Evolutionary conservation across 2,888 invertebrate species (phyloP).

Genomic region (Drosophila anceps): DNA sequence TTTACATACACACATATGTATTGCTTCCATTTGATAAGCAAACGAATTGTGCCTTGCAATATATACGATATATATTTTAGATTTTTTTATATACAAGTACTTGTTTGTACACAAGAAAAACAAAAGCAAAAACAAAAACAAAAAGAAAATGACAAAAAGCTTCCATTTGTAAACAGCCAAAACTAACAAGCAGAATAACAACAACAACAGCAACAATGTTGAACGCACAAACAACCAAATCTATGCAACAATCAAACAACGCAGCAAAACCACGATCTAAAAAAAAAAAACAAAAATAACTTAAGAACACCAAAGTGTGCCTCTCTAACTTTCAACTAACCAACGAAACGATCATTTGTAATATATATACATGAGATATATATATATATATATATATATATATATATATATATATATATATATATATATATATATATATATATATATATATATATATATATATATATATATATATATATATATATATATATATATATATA

Average conservation of each 20-base stretch:
- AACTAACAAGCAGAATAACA: constrained; percentile 23
- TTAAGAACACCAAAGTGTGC: constrained; percentile 48
- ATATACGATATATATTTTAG: constrained; percentile 33
- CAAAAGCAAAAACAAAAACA: neutral
- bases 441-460: neutral
- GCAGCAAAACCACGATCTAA: constrained; percentile 11
- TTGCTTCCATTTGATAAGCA: constrained; percentile 41
- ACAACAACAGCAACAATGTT: constrained; percentile 8
- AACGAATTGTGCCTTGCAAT: constrained; percentile 73
- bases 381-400: neutral
- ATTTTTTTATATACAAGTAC: constrained; percentile 31
- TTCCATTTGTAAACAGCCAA: constrained; percentile 42
- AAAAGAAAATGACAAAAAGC: constrained; percentile 17
- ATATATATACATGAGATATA: constrained; percentile 14
- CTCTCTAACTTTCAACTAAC: constrained; percentile 55
- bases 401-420: constrained; percentile 4
- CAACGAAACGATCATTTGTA: constrained; percentile 52
- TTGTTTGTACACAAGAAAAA: constrained; percentile 37
- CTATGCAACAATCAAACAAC: constrained; percentile 17
- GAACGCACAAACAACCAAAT: constrained; percentile 58
- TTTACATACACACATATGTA: constrained; percentile 8
- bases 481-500: neutral
- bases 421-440: neutral
- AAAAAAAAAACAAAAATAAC: constrained; percentile 16
- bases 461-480: constrained; percentile 3